Evolutionary conservation across 2,888 invertebrate genomes (phyloP).

Genomic region (Eupeodes luniger): DNA sequence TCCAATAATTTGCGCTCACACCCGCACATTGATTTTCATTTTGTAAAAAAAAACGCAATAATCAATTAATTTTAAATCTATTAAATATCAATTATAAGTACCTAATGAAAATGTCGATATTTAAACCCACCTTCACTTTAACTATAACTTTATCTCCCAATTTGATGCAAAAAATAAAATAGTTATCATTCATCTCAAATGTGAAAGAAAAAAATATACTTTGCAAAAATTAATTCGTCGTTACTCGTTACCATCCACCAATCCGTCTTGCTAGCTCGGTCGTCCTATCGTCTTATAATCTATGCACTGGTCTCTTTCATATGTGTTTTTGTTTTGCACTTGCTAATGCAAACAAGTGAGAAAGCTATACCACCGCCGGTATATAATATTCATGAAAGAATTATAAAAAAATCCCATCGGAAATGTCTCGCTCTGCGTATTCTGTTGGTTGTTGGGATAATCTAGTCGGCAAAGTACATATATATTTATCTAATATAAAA

Average conservation of each 20-base stretch:
- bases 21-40: conserved; percentile 16
- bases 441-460: conserved; percentile 59
- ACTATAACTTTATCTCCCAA: background rate
- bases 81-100: background rate
- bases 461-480: conserved; percentile 67
- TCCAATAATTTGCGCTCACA: conserved; percentile 11
- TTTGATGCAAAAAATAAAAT: background rate
- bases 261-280: conserved; percentile 45
- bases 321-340: conserved; percentile 46
- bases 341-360: conserved; percentile 49
- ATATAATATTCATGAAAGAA: conserved; percentile 31
- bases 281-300: background rate
- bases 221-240: conserved; percentile 26
- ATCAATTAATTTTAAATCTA: background rate
- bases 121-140: background rate
- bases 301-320: conserved; percentile 37
- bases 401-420: conserved; percentile 43
- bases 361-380: conserved; percentile 34
- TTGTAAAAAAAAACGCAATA: background rate
- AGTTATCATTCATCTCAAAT: conserved; percentile 13
- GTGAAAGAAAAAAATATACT: conserved; percentile 33
- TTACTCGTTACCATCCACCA: background rate
- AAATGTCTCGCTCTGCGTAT: conserved; percentile 72
- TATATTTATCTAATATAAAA: conserved; percentile 55
- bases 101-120: conserved; percentile 35